Conservation (phyloP, 2,797 vertebrate genomes). For the Erpetoichthys calabaricus region DNA sequence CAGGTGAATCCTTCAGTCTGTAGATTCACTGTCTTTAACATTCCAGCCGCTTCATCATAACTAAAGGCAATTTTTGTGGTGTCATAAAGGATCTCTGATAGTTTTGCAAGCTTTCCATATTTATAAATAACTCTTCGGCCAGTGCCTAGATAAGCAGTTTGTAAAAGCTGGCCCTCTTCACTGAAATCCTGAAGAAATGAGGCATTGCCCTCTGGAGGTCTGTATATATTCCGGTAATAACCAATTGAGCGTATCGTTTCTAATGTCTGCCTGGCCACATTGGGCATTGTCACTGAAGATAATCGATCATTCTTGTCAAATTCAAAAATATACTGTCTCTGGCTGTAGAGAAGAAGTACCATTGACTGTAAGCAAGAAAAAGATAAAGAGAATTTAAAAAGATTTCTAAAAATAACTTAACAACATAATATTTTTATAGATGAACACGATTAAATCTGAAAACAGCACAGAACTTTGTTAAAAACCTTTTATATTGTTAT, state of each 20-base stretch:
- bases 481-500: too few species aligned
- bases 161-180: conserved; percentile 76
- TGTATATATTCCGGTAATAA: conserved; percentile 92
- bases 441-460: too few species aligned
- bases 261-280: conserved; percentile 81
- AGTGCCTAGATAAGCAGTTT: conserved; percentile 80
- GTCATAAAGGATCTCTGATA: conserved; percentile 86
- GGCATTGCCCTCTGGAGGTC: conserved; percentile 81
- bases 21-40: conserved; percentile 88
- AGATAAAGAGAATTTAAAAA: neutral
- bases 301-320: conserved; percentile 92
- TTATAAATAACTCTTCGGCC: conserved; percentile 86
- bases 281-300: conserved; percentile 94
- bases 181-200: conserved; percentile 91
- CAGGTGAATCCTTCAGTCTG: conserved; percentile 93
- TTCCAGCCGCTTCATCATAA: conserved; percentile 82
- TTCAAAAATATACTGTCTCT: conserved; percentile 95
- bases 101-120: conserved; percentile 81
- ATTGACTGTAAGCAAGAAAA: conserved; percentile 64
- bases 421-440: too few species aligned
- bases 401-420: too few species aligned
- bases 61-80: conserved; percentile 85
- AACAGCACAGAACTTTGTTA: too few species aligned
- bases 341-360: conserved; percentile 92
- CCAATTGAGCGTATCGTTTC: conserved; percentile 89